Conservation (phyloP, 2,888 invertebrate genomes). For the Drosophila melanosoma region DNA sequence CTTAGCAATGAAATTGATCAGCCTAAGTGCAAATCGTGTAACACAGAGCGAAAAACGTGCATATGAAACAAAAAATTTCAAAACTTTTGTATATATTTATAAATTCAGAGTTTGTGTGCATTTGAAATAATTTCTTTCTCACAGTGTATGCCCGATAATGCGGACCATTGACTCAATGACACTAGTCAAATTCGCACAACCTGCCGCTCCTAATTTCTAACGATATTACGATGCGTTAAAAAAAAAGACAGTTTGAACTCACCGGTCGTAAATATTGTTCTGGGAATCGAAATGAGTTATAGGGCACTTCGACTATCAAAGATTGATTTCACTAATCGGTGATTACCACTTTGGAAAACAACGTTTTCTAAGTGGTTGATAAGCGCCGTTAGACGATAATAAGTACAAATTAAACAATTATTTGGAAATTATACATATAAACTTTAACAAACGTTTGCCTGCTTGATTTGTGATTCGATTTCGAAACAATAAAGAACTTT, state of each 20-base stretch:
- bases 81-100: background rate
- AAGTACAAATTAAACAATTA: conserved; percentile 70
- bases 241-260: conserved; percentile 10
- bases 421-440: conserved; percentile 47
- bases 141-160: background rate
- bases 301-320: conserved; percentile 14
- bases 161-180: conserved; percentile 22
- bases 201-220: conserved; percentile 29
- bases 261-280: conserved; percentile 13
- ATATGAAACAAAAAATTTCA: background rate
- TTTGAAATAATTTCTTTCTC: background rate
- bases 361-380: conserved; percentile 34
- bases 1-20: conserved; percentile 15
- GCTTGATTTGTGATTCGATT: conserved; percentile 48
- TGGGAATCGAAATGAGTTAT: conserved; percentile 26
- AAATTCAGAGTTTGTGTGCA: background rate
- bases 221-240: conserved; percentile 19
- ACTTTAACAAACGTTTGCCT: conserved; percentile 23
- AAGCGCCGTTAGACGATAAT: conserved; percentile 25
- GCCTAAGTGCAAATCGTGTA: conserved; percentile 4
- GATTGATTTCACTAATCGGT: conserved; percentile 45
- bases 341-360: conserved; percentile 36
- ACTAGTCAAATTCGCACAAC: conserved; percentile 9
- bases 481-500: conserved; percentile 33
- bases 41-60: background rate